A percentile compares a stretch with the other conserved stretches of the same genome.
phyloP scores from a whole-genome alignment of 2,888 invertebrate genomes.

The Plebejus melissa region DNA sequence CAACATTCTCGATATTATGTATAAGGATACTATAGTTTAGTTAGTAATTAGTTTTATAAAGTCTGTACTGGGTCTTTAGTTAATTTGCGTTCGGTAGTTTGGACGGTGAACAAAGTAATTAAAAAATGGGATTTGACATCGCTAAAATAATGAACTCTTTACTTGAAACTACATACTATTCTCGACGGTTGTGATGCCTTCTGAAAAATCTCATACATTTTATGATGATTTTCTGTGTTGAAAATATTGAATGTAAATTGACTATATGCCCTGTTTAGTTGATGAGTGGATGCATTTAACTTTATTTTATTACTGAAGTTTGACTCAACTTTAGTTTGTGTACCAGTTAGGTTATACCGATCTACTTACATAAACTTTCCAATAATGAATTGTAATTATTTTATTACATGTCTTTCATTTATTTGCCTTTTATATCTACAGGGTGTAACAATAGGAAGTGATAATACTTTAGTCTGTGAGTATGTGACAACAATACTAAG shows the following conservation, averaged over 20 bases:
- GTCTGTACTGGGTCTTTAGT: neutral
- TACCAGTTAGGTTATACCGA: neutral
- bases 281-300: conserved; percentile 24
- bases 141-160: neutral
- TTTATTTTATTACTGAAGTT: conserved; percentile 23
- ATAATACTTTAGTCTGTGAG: no score
- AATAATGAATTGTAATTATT: conserved; percentile 10
- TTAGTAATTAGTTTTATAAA: neutral
- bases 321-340: conserved; percentile 21
- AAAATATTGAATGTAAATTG: neutral
- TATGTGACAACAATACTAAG: no score
- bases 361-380: conserved; percentile 1
- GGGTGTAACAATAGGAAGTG: no score
- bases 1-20: conserved; percentile 26
- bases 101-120: neutral
- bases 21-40: conserved; percentile 20
- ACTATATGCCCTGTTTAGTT: neutral
- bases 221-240: neutral
- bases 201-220: neutral
- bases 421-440: neutral
- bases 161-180: neutral
- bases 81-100: neutral
- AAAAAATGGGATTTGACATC: neutral
- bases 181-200: neutral
- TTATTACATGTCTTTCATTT: conserved; percentile 2